Evolutionary conservation across 2,888 invertebrate genomes (phyloP).

Genomic region (Vanessa cardui): DNA sequence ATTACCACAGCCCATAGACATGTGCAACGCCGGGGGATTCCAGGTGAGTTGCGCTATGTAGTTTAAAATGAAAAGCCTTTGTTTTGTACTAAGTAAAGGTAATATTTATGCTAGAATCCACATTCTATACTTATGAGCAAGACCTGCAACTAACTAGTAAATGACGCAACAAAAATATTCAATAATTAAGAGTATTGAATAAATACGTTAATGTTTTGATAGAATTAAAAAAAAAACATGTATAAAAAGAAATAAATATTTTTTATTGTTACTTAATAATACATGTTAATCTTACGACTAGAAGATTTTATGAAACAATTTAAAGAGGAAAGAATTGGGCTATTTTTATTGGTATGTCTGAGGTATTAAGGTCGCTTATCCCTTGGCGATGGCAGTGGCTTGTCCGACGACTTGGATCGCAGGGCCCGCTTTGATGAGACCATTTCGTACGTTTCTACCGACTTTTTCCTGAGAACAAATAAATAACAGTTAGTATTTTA

Average conservation of each 20-base stretch:
- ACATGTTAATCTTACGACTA: slow-evolving; percentile 17
- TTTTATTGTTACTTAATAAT: background rate
- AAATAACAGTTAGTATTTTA: background rate
- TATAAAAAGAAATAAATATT: slow-evolving; percentile 4
- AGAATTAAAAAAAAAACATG: background rate
- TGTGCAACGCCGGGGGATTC: no score
- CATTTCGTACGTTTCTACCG: slow-evolving; percentile 53
- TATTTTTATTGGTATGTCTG: background rate
- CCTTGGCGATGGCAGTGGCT: slow-evolving; percentile 46
- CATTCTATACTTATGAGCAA: no score
- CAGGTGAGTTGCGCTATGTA: no score
- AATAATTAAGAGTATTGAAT: no score
- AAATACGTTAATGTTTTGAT: no score
- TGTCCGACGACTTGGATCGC: slow-evolving; percentile 55
- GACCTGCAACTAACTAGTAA: no score
- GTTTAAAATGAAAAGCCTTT: no score
- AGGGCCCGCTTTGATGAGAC: slow-evolving; percentile 59
- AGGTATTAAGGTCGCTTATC: slow-evolving; percentile 41
- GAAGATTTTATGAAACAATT: background rate
- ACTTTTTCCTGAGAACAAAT: slow-evolving; percentile 50
- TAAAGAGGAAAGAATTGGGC: background rate
- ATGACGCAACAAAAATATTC: background rate
- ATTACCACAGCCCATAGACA: no score
- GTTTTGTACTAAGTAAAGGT: no score
- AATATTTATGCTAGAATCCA: no score